These are phyloP conservation scores for Machimus atricapillus DNA, from an alignment of 2,888 invertebrate species.

Conservation along the genomic window DNA sequence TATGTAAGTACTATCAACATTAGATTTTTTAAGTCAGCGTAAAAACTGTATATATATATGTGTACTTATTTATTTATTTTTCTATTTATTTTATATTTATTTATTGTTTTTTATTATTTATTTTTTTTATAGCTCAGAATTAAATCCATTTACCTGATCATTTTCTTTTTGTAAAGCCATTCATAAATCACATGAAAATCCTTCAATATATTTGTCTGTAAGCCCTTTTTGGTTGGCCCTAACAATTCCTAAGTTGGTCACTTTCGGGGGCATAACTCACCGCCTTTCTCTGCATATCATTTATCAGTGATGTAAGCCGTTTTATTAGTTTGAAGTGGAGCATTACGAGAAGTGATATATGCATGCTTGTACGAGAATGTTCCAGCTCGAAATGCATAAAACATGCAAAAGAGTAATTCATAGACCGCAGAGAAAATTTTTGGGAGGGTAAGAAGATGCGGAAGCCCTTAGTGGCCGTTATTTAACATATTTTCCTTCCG, in stretches of 20 bases:
- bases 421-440: neutral
- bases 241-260: neutral
- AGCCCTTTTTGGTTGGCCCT: neutral
- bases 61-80: no score
- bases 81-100: no score
- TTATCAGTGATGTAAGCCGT: neutral
- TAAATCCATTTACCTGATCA: neutral
- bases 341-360: neutral
- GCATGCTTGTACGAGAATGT: neutral
- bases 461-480: neutral
- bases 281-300: neutral
- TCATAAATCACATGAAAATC: neutral
- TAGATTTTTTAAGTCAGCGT: no score
- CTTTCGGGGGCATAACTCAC: neutral
- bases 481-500: neutral
- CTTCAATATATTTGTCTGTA: neutral
- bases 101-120: no score
- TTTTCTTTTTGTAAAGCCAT: neutral
- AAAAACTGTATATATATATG: no score
- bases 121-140: no score
- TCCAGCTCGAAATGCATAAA: neutral
- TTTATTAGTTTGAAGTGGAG: neutral
- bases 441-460: neutral
- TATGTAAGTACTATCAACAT: no score
- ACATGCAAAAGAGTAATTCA: neutral